Base-by-base conservation (phyloP, 2,888 invertebrate species). In the Drosophila buzzatii region DNA sequence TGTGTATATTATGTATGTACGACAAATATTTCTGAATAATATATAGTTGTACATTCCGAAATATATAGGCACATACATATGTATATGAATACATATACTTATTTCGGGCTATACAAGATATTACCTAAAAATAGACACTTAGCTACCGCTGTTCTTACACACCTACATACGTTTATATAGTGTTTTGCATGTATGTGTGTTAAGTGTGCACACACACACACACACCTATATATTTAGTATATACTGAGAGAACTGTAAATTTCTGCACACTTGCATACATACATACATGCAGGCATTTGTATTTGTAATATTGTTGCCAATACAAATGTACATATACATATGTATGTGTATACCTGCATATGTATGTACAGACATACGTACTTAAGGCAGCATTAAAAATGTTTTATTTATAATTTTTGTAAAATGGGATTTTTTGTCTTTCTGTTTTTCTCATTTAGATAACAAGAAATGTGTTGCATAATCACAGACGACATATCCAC, bases 81-180 rank as follows among this genome's bases (percentile, higher is more conserved):
- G 23, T 23, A n/a, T n/a, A n/a, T n/a, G n/a, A n/a, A n/a, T 49
- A 59, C n/a, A 59, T 20, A 35, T 44, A 58, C 45, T 20, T 58
- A 56, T 56, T 59, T 59, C 35, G 47, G 47, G 58, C 49, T 31
- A 39, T 66, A 66, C 57, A 75, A 73, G 77, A 85, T 80, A 69
- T 75, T 72, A 55, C 59, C 85, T 85, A 83, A 70, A 85, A 82
- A 83, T 83, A 85, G 82, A 75, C 69, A 44, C 66, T 75, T 69
- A 80, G 83, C 82, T 80, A 70, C 77, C 73, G 69, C 7, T 20
- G 49, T 31, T 39, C 60, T 18, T 47, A 18, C 49, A 33, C 41
- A 68, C 41, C n/a, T 60, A 45, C 3, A 41, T 37, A 57, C 7
- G 8, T 23, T 20, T 64, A 47, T 20, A 27, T 37, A 42, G 1